These are phyloP conservation scores for Elaphurus davidianus DNA, from an alignment of 2,113 vertebrate species.

Conservation along the genomic window DNA sequence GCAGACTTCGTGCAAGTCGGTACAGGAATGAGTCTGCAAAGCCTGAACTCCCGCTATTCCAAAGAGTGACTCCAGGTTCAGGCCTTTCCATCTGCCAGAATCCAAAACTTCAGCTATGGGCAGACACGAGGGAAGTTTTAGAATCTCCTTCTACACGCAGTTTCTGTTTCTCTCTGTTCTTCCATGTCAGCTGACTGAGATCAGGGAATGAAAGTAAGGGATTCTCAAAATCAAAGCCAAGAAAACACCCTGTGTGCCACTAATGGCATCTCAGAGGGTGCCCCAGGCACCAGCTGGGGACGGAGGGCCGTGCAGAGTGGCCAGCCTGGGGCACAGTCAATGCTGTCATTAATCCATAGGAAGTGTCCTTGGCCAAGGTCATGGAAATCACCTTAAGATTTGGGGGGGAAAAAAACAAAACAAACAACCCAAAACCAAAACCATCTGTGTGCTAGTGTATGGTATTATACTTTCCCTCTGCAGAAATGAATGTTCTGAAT, in stretches of 20 bases:
- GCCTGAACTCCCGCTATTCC: conserved; percentile 39
- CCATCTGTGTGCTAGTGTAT: not conserved
- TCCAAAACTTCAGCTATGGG: not conserved
- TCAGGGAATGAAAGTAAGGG: not conserved
- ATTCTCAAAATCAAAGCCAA: not conserved
- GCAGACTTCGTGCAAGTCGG: conserved; percentile 67
- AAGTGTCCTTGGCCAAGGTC: conserved; percentile 54
- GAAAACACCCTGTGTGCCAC: not conserved
- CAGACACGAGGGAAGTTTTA: conserved; percentile 15
- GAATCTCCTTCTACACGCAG: not conserved
- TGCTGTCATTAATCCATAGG: not conserved
- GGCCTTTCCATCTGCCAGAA: conserved; percentile 44
- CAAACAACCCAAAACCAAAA: not conserved
- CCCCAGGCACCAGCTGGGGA: not conserved
- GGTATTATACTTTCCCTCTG: not conserved
- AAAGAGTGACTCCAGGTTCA: not conserved
- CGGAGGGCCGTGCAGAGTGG: not conserved
- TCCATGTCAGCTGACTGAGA: conserved; percentile 6
- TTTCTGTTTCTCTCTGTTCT: not conserved
- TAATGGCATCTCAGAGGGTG: not conserved
- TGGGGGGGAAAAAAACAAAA: not conserved
- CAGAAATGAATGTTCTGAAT: not conserved
- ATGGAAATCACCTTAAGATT: not conserved
- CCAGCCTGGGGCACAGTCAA: not conserved
- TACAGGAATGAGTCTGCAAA: conserved; percentile 71